These are phyloP conservation scores for Nasonovia ribisnigri DNA, from an alignment of 2,888 invertebrate species.

Conservation along the genomic window DNA sequence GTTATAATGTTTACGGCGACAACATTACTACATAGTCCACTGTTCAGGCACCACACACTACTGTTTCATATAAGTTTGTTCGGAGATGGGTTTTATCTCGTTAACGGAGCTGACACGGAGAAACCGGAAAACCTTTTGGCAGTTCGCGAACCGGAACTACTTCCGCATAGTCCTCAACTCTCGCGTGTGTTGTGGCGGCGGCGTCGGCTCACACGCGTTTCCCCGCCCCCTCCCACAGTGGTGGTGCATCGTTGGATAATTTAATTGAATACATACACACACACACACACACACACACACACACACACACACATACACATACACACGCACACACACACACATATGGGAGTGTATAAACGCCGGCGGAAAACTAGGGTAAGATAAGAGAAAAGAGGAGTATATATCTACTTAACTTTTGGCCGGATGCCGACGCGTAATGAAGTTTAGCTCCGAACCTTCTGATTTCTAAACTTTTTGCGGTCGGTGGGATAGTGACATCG, in stretches of 20 bases:
- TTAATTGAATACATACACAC: slow-evolving; percentile 47
- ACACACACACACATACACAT: neutral
- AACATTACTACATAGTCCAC: neutral
- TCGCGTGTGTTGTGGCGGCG: slow-evolving; percentile 4
- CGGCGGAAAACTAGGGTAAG: slow-evolving; percentile 34
- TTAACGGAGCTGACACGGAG: slow-evolving; percentile 23
- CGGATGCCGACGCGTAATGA: slow-evolving; percentile 58
- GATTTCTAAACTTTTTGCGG: slow-evolving; percentile 34
- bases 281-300: neutral
- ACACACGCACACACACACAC: neutral
- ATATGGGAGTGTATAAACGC: slow-evolving; percentile 34
- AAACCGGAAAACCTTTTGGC: slow-evolving; percentile 62
- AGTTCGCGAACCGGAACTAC: slow-evolving; percentile 59
- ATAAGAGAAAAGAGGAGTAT: slow-evolving; percentile 21
- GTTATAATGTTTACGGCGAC: neutral
- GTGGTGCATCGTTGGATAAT: slow-evolving; percentile 27
- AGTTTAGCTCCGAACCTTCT: slow-evolving; percentile 47
- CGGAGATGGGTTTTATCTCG: slow-evolving; percentile 56
- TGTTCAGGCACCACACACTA: neutral
- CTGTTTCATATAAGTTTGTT: slow-evolving; percentile 48
- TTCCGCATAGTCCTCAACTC: slow-evolving; percentile 49
- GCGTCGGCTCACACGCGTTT: slow-evolving; percentile 21
- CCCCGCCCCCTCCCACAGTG: neutral
- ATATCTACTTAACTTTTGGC: slow-evolving; percentile 62
- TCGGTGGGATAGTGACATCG: neutral